Base-by-base conservation (phyloP, 30 jellyfish, hydroid and myxozoan genomes). In the Clytia hemisphaerica region DNA sequence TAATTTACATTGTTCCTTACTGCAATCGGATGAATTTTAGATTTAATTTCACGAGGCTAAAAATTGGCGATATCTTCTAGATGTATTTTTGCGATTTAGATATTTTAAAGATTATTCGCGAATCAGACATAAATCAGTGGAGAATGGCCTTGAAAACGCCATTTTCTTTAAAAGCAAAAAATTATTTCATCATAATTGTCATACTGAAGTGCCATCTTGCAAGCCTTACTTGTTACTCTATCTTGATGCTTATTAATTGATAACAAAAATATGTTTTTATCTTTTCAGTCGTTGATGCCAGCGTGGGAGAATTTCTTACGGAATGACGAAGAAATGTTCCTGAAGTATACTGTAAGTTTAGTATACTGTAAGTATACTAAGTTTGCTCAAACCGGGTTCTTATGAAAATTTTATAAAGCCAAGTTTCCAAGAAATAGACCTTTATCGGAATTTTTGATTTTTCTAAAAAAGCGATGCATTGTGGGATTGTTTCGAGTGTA, bases 281-380 rank as follows among this genome's bases (percentile, higher is more conserved):
- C 18, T 37, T 31, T 74, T 37, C 25, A 87, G 97, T 77, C 84
- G 12, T 57, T 87, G 60, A 3, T 36, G 65, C 93, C 93, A 29
- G 19, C 48, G 34, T 89, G 95, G 95, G 54, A 58, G 34, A 55
- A 67, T 6, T 89, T 75, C 67, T 55, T 76, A 31, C 68, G 60
- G 29, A 42, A 62, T 1, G 98, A 89, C 60, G 79, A 75, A 29
- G 76, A 76, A 19, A 25, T 27, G 19, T 89, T 80, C 53, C 24
- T 77, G 0, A 67, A 33, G 16, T 10, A 22, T 15, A 86, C 80
- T 71, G 98, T 89, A 70, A 7, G 97, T 28, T 45, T 66, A 33
- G 21, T 57, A 3, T 25, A 4, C 6, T 57, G 4, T 3, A n/a
- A n/a, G n/a, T n/a, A n/a, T n/a, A n/a, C n/a, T n/a, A n/a, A n/a